Percentiles rank a stretch among this genome's conserved stretches.
Conservation (phyloP, 2,797 vertebrate species). For the Catharus ustulatus region DNA sequence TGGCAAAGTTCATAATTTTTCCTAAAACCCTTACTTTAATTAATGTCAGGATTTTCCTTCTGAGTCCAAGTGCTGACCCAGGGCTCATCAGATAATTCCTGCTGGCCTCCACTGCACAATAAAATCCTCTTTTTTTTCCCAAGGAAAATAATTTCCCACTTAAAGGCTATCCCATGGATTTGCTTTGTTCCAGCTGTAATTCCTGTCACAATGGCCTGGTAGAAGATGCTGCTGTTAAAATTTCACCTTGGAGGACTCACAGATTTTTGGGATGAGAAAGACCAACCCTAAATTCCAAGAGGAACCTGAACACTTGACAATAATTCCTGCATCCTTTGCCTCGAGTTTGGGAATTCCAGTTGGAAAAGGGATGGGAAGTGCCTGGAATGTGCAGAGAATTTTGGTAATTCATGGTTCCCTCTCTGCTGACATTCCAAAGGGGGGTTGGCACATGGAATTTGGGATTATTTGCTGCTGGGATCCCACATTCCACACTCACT, state of each 20-base stretch:
- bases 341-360: background rate
- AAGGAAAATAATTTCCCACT: background rate
- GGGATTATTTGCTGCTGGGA: background rate
- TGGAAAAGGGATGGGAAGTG: background rate
- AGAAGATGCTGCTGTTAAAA: background rate
- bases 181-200: background rate
- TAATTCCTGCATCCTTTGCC: background rate
- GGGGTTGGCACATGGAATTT: background rate
- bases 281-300: background rate
- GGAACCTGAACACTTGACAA: no score
- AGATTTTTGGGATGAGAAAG: background rate
- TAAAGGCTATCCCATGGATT: background rate
- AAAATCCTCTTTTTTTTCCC: background rate
- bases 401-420: fast-evolving
- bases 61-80: background rate
- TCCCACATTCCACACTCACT: background rate
- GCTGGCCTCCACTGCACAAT: background rate
- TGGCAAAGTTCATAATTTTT: background rate
- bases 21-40: no score
- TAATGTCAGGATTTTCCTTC: no score
- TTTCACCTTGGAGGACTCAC: background rate
- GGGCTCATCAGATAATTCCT: background rate
- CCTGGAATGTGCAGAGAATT: background rate
- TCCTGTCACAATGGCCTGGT: background rate
- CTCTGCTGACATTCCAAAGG: background rate